Evolutionary conservation across 1,140 invertebrate genomes (phyloP).

Genomic region (Monochamus saltuarius): DNA sequence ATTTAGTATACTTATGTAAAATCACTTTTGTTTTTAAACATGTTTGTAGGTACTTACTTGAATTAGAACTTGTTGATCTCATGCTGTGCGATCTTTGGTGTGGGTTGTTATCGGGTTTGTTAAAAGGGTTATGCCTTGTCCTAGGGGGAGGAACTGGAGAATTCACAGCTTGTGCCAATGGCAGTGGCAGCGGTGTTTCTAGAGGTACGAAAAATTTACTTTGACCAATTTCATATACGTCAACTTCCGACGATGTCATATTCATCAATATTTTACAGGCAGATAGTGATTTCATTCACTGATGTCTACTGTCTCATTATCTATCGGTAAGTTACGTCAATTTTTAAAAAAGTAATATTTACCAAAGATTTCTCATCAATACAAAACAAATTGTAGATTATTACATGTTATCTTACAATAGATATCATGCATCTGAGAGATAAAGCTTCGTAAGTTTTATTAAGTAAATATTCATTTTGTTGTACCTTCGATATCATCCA

Average conservation of each 20-base stretch:
- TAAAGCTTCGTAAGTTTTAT: too few relatives aligned
- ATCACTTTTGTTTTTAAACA: too few relatives aligned
- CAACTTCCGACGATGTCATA: not conserved
- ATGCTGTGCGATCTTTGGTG: constrained; percentile 59
- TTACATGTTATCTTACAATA: too few relatives aligned
- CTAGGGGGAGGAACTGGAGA: constrained; percentile 66
- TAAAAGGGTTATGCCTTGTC: constrained; percentile 70
- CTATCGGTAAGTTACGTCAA: too few relatives aligned
- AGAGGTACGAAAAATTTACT: constrained; percentile 41
- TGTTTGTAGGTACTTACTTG: constrained; percentile 45
- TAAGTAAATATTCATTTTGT: not conserved
- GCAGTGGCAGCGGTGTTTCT: constrained; percentile 44
- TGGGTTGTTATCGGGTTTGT: constrained; percentile 56
- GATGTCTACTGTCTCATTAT: too few relatives aligned
- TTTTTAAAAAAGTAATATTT: too few relatives aligned
- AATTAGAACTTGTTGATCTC: constrained; percentile 53
- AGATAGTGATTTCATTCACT: too few relatives aligned
- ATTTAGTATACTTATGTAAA: too few relatives aligned
- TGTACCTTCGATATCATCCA: constrained; percentile 74
- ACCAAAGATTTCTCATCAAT: too few relatives aligned
- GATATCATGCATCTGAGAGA: too few relatives aligned
- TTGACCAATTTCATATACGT: constrained; percentile 34
- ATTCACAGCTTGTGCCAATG: constrained; percentile 37
- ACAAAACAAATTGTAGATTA: too few relatives aligned
- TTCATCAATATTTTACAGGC: too few relatives aligned